Evolutionary conservation across 2,888 invertebrate species (phyloP).

Genomic region (Thymelicus lineola): DNA sequence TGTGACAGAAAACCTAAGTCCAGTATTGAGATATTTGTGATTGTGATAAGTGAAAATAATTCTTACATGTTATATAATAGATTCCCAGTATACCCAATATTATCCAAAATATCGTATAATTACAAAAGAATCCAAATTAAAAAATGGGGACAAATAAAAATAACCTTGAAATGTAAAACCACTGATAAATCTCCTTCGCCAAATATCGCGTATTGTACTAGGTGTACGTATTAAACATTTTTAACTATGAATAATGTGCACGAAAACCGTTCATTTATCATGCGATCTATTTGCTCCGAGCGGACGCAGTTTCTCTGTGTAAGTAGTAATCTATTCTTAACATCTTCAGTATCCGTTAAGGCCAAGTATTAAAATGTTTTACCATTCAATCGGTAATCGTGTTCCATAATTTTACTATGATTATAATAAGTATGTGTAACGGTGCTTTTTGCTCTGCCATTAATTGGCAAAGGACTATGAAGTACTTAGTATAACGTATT

Average conservation of each 20-base stretch:
- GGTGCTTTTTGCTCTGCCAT: not conserved
- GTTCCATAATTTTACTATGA: conserved; percentile 28
- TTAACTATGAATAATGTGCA: conserved; percentile 44
- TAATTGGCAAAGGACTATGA: not conserved
- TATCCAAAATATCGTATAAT: too few species aligned
- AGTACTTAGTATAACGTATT: too few species aligned
- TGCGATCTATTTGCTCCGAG: conserved; percentile 46
- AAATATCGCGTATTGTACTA: conserved; percentile 28
- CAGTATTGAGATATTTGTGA: too few species aligned
- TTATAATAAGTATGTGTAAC: conserved; percentile 25
- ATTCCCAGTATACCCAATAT: too few species aligned
- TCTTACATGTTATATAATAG: too few species aligned
- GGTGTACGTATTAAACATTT: conserved; percentile 42
- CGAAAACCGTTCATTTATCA: conserved; percentile 47
- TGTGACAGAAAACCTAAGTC: too few species aligned
- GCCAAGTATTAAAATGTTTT: conserved; percentile 41
- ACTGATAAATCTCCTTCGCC: conserved; percentile 1
- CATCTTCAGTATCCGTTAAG: conserved; percentile 49
- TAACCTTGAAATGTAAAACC: not conserved
- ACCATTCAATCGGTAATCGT: conserved; percentile 24
- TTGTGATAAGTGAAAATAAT: too few species aligned
- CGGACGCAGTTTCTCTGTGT: conserved; percentile 49
- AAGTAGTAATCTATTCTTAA: conserved; percentile 45
- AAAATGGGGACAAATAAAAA: not conserved
- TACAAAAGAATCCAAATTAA: too few species aligned